These are phyloP conservation scores for Cirrhinus molitorella DNA, from an alignment of 2,797 vertebrate species.

Conservation along the genomic window DNA sequence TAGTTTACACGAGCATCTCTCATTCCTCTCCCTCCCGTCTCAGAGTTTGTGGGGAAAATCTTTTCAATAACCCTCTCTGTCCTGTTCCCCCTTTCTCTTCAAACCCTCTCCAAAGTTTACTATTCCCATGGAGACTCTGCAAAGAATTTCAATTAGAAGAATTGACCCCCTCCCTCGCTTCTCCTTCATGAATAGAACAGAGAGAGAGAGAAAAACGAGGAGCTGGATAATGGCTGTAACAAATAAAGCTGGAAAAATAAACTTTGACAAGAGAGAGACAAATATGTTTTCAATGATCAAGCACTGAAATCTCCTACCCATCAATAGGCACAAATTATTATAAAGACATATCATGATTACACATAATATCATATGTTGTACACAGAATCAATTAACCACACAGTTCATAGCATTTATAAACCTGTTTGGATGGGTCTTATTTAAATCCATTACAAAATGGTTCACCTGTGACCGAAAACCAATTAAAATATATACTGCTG, in stretches of 20 bases:
- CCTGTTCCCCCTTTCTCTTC: slow-evolving; percentile 66
- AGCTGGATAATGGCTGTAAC: slow-evolving; percentile 38
- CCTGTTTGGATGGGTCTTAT: background rate
- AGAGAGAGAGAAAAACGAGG: slow-evolving; percentile 56
- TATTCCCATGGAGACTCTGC: slow-evolving; percentile 79
- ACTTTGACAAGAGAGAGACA: background rate
- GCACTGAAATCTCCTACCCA: background rate
- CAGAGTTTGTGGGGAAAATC: slow-evolving; percentile 61
- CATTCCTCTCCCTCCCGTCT: slow-evolving; percentile 52
- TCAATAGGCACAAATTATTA: background rate
- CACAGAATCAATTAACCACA: background rate
- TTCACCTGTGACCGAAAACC: background rate
- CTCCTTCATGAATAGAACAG: slow-evolving; percentile 64
- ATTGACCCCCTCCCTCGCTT: slow-evolving; percentile 50
- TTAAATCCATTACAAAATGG: background rate
- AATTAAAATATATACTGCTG: background rate
- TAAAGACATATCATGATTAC: background rate
- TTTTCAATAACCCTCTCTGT: slow-evolving; percentile 63
- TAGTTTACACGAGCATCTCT: slow-evolving; percentile 34
- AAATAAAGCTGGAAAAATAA: slow-evolving; percentile 19
- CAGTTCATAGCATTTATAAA: background rate
- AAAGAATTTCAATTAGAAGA: slow-evolving; percentile 83
- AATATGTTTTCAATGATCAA: background rate
- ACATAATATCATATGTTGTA: background rate
- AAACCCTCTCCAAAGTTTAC: slow-evolving; percentile 78